Conservation (phyloP, 2,888 invertebrate species). For the Tipula unca region DNA sequence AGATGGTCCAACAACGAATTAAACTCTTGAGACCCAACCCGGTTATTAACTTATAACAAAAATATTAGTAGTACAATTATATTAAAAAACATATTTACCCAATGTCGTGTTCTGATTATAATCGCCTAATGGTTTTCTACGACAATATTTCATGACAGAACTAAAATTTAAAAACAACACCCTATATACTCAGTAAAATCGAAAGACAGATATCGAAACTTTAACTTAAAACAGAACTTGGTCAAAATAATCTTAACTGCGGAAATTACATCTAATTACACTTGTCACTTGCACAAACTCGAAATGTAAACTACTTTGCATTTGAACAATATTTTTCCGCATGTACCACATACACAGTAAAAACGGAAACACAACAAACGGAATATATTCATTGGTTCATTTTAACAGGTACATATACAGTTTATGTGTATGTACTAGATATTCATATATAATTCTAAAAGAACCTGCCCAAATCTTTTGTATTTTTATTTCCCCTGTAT, state of each 20-base stretch:
- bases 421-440: not conserved
- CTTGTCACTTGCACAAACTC: not conserved
- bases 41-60: no score
- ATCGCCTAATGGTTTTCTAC: not conserved
- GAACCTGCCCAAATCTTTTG: conserved; percentile 14
- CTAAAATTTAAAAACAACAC: no score
- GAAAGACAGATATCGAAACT: no score
- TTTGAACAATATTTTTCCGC: not conserved
- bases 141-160: not conserved
- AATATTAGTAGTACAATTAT: not conserved
- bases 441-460: not conserved
- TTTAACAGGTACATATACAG: not conserved
- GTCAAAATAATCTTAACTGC: not conserved
- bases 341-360: not conserved
- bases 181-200: no score
- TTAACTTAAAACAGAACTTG: not conserved
- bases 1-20: no score
- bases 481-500: not conserved
- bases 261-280: not conserved
- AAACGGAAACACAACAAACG: not conserved
- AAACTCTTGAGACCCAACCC: no score
- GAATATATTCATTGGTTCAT: not conserved
- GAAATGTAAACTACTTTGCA: not conserved
- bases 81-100: not conserved
- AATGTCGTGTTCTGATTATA: not conserved